Base-by-base conservation (phyloP, 2,113 vertebrate genomes). In the Sprattus sprattus region DNA sequence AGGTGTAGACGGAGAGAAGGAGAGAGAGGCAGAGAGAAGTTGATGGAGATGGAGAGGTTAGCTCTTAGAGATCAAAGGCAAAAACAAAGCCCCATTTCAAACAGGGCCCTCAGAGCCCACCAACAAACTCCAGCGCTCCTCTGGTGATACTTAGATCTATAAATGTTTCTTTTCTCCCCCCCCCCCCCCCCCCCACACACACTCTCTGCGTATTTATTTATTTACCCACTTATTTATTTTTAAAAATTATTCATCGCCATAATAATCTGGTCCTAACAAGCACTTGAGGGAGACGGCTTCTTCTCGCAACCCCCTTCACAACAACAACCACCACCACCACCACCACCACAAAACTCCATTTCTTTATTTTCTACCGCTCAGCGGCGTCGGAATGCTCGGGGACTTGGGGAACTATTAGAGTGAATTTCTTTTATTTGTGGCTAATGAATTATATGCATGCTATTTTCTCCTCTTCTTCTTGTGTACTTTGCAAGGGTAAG, bases 261-360 rank as follows among this genome's bases (percentile, higher is more conserved):
- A 93, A 95, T 96, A 95, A 96, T 95, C 95, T 95, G 95, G 92
- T 95, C 94, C 91, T 98, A 97, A 97, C 96, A 96, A 99, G 96
- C 96, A 96, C 97, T 97, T 97, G 93, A 95, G 96, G 97, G 97
- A 98, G 95, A 92, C 91, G 89, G 92, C 92, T 93, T 95, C 91
- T 92, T 95, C 94, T 93, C 92, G 91, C 93, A 94, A 93, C 71
- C 71, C 32, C 71, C 71, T 39, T 32, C 13, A 39, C 39, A 39
- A 39, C 71, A 28, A 39, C 71, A 13, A 16, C 71, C 71, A 78
- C 64, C 64, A 39, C 71, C 32, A 16, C 71, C 71, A 78, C 64
- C 64, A 39, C 64, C 64, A 39, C 39, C 39, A 39, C 22, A 22
- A n/a, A 78, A 78, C 32, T 16, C 25, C 71, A 85, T 91, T 93